Evolutionary conservation across 2,888 invertebrate genomes (phyloP).

Genomic region (Theristus sp.): DNA sequence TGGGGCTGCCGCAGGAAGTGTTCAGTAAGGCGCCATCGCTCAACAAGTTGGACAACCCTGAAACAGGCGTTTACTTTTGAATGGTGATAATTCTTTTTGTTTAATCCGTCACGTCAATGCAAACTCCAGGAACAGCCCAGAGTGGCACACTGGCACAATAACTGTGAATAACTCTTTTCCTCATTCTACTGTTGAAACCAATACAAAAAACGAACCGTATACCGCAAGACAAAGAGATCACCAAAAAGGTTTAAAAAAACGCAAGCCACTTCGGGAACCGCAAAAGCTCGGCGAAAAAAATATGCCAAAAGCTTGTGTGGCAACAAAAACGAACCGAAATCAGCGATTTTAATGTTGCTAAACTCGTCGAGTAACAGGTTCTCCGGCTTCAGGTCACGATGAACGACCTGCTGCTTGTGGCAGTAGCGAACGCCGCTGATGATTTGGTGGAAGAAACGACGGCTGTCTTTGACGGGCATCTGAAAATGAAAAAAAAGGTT

Average conservation of each 20-base stretch:
- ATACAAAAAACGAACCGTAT: no score
- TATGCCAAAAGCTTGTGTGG: neutral
- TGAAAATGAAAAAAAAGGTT: neutral
- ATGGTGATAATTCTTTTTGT: no score
- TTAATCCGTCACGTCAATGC: no score
- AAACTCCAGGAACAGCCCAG: no score
- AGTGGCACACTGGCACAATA: no score
- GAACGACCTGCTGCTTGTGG: slow-evolving; percentile 86
- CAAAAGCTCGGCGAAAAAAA: neutral
- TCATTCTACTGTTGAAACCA: no score
- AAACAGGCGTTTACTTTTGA: no score
- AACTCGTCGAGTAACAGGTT: slow-evolving; percentile 75
- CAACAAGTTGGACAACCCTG: slow-evolving; percentile 93
- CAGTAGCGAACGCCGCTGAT: slow-evolving; percentile 97
- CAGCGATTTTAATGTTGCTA: slow-evolving; percentile 84
- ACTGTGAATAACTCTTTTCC: no score
- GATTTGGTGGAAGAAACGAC: slow-evolving; percentile 92
- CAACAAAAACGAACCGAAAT: slow-evolving; percentile 37
- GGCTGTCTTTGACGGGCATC: slow-evolving; percentile 37
- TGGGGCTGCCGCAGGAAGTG: slow-evolving; percentile 92
- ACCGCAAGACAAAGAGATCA: no score
- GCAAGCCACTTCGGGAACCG: no score
- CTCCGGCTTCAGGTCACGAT: slow-evolving; percentile 88
- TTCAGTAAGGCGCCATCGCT: slow-evolving; percentile 90
- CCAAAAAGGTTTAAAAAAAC: no score